Evolutionary conservation across 1,140 invertebrate species (phyloP).

Genomic region (Cheumatopsyche charites): DNA sequence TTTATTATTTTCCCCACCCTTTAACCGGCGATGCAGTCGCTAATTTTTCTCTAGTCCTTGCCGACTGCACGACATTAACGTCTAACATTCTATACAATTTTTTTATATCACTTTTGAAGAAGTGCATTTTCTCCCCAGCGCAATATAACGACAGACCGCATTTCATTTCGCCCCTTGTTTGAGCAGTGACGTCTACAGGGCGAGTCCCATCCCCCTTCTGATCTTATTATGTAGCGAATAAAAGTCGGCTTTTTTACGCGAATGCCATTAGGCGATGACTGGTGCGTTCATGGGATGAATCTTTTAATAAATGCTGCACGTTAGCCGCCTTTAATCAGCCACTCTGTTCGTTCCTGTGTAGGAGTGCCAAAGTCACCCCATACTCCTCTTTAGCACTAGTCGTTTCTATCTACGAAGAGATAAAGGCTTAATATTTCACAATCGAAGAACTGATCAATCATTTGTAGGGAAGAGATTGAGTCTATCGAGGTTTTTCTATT

Average conservation of each 20-base stretch:
- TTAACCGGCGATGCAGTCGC: background rate
- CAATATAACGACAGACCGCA: conserved; percentile 23
- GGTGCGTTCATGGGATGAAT: conserved; percentile 36
- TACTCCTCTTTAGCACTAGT: background rate
- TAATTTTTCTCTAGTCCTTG: conserved; percentile 25
- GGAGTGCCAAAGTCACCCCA: background rate
- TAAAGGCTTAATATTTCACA: conserved; percentile 8
- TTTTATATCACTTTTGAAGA: too few species aligned
- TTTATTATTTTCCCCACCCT: background rate
- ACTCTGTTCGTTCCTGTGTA: background rate
- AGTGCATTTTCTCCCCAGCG: conserved; percentile 30
- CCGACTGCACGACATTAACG: conserved; percentile 17
- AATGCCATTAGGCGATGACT: conserved; percentile 46
- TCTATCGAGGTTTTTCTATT: background rate
- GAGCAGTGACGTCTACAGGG: conserved; percentile 31
- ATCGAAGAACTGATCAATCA: conserved; percentile 1
- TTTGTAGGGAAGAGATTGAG: background rate
- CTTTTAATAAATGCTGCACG: conserved; percentile 30
- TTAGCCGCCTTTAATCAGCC: conserved; percentile 13
- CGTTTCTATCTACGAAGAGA: background rate
- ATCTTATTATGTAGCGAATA: conserved; percentile 35
- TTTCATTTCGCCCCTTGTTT: conserved; percentile 42
- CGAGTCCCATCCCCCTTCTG: conserved; percentile 25
- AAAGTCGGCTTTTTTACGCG: conserved; percentile 39
- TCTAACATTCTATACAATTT: conserved; percentile 8